These are phyloP conservation scores for Dolichallabes microphthalmus DNA, from an alignment of 2,113 vertebrate genomes.

Conservation along the genomic window DNA sequence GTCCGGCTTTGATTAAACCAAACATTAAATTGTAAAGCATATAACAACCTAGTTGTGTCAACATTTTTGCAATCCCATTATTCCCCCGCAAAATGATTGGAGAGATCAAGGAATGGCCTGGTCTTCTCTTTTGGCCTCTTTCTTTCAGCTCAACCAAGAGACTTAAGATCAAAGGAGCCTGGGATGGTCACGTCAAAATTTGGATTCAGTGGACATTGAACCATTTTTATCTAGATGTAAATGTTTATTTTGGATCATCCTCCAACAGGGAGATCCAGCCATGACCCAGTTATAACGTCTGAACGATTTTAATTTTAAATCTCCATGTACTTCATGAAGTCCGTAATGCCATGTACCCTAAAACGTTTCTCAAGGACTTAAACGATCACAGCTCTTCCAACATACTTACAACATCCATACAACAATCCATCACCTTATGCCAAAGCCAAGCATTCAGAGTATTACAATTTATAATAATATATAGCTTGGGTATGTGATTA, in stretches of 20 bases:
- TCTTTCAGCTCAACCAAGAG: not conserved
- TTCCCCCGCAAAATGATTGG: not conserved
- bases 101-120: not conserved
- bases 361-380: not conserved
- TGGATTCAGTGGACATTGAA: not conserved
- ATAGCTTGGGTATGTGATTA: not conserved
- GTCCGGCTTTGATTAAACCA: not conserved
- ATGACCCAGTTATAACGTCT: slow-evolving; percentile 10
- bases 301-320: not conserved
- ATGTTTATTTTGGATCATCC: slow-evolving; percentile 7
- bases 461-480: no score
- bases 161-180: not conserved
- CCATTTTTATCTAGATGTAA: not conserved
- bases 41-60: not conserved
- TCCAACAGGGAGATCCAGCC: not conserved
- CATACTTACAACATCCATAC: not conserved
- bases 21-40: not conserved
- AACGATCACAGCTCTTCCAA: not conserved
- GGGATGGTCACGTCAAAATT: not conserved
- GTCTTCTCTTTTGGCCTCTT: not conserved
- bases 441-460: no score
- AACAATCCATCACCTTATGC: not conserved
- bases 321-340: not conserved
- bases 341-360: not conserved
- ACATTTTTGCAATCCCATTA: not conserved